Conservation (phyloP, 2,888 invertebrate species). For the Pomacea canaliculata region DNA sequence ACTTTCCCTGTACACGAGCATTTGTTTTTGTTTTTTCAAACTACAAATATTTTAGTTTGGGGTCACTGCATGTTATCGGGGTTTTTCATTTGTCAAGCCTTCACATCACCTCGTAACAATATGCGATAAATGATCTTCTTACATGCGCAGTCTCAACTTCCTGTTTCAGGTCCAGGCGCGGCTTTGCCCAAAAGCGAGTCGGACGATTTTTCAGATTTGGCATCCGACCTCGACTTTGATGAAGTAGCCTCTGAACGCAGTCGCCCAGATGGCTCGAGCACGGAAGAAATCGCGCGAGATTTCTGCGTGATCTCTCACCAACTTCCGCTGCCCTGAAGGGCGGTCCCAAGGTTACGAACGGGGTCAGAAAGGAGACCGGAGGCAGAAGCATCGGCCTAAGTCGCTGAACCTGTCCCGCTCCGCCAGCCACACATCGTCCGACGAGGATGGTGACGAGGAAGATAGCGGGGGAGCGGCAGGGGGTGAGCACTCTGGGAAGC, state of each 20-base stretch:
- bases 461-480: constrained; percentile 3
- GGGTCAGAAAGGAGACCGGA: constrained; percentile 7
- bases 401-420: constrained; percentile 61
- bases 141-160: no score
- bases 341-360: constrained; percentile 7
- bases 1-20: no score
- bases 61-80: no score
- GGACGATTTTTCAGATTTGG: constrained; percentile 58
- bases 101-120: no score
- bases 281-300: constrained; percentile 57
- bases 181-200: constrained; percentile 57
- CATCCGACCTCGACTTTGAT: constrained; percentile 60
- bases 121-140: no score
- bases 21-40: no score
- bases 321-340: neutral
- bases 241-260: constrained; percentile 53
- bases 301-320: constrained; percentile 47
- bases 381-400: constrained; percentile 56
- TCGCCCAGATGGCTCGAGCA: constrained; percentile 51
- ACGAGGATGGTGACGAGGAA: constrained; percentile 39
- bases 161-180: constrained; percentile 37
- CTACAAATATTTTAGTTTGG: no score
- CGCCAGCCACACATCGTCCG: constrained; percentile 61
- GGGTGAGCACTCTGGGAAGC: neutral
- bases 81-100: no score